Conservation (phyloP, 2,888 invertebrate species). For the Acheta domesticus region DNA sequence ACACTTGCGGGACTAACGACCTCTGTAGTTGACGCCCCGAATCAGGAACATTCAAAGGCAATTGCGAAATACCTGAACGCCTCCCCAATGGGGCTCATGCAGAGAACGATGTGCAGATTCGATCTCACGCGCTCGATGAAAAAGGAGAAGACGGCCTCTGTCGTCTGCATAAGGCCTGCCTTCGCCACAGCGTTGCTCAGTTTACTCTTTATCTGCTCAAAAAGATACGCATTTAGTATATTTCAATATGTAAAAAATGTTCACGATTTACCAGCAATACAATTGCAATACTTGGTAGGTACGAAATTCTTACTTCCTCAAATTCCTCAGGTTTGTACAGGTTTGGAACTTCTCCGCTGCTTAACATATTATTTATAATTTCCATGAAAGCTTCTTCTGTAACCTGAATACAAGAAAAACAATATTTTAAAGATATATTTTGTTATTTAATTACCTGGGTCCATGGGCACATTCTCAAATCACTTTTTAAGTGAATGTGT, state of each 20-base stretch:
- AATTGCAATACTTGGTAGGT: neutral
- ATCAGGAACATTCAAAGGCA: neutral
- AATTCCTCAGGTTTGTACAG: constrained; percentile 85
- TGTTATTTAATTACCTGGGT: neutral
- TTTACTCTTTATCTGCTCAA: constrained; percentile 57
- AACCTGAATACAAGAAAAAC: constrained; percentile 48
- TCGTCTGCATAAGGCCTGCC: constrained; percentile 57
- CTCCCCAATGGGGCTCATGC: constrained; percentile 87
- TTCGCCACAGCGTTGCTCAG: constrained; percentile 58
- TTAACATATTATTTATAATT: constrained; percentile 83
- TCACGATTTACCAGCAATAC: too few relatives aligned
- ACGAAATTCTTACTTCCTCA: constrained; percentile 65
- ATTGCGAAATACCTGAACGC: constrained; percentile 54
- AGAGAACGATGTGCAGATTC: constrained; percentile 76
- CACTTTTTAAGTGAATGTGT: constrained; percentile 23
- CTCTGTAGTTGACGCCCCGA: too few relatives aligned
- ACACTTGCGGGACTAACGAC: too few relatives aligned
- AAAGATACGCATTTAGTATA: neutral
- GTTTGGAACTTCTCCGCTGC: constrained; percentile 83
- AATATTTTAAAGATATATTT: constrained; percentile 18
- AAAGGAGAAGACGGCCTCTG: constrained; percentile 69
- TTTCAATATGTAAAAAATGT: too few relatives aligned
- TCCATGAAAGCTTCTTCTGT: constrained; percentile 81
- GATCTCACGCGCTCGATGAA: constrained; percentile 72
- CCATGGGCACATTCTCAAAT: neutral